Evolutionary conservation across 2,797 vertebrate genomes (phyloP).

Genomic region (Myotis vivesi): DNA sequence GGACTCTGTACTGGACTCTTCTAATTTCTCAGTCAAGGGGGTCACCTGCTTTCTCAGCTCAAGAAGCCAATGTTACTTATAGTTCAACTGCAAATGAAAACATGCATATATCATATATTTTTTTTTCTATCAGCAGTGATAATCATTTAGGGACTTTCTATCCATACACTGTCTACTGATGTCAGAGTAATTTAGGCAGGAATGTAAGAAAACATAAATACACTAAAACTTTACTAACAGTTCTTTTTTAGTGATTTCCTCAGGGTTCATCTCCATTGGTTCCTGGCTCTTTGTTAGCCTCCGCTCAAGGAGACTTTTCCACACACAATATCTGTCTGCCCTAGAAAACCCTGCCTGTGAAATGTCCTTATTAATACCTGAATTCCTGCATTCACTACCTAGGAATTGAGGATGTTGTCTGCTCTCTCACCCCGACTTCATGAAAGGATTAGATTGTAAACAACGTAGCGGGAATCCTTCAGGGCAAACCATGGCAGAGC

Average conservation of each 20-base stretch:
- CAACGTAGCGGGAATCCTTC: slow-evolving; percentile 51
- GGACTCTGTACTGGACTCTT: background rate
- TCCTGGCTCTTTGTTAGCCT: background rate
- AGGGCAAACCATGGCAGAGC: slow-evolving; percentile 4
- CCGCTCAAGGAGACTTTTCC: background rate
- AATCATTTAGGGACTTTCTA: slow-evolving; percentile 32
- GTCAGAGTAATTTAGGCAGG: slow-evolving; percentile 18
- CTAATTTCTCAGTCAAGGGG: background rate
- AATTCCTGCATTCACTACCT: slow-evolving; percentile 43
- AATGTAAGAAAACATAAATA: slow-evolving; percentile 44
- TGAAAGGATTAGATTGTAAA: slow-evolving; percentile 48
- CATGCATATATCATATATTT: background rate
- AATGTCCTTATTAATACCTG: slow-evolving; percentile 24
- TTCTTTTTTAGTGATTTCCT: slow-evolving; percentile 11
- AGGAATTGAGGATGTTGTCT: background rate
- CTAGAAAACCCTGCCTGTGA: background rate
- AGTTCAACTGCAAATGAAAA: slow-evolving; percentile 40
- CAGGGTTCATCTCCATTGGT: background rate
- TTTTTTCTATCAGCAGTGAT: slow-evolving; percentile 9
- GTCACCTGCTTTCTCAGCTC: background rate
- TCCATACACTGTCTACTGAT: background rate
- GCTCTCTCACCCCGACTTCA: slow-evolving; percentile 40
- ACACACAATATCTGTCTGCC: background rate
- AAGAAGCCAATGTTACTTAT: background rate
- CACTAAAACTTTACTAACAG: background rate